Evolutionary conservation across 2,113 vertebrate genomes (phyloP).

Genomic region (Pseudois nayaur): DNA sequence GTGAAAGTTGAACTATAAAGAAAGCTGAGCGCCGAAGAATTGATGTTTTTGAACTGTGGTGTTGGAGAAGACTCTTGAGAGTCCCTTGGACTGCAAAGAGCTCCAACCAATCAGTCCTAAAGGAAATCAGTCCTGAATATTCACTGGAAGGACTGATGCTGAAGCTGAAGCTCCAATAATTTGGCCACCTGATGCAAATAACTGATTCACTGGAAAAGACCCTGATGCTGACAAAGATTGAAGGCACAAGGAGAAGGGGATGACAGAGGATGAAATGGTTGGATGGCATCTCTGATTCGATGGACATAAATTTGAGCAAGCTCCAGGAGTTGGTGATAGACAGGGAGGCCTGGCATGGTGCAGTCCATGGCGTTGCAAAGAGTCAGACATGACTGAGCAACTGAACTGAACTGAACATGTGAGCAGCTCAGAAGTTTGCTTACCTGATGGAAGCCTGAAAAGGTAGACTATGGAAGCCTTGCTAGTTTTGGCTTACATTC

Average conservation of each 20-base stretch:
- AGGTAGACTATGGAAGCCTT: neutral
- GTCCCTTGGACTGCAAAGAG: neutral
- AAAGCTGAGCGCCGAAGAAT: neutral
- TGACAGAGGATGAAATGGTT: neutral
- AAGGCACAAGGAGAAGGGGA: neutral
- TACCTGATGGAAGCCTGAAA: neutral
- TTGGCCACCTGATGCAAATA: neutral
- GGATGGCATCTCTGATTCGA: neutral
- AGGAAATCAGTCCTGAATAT: neutral
- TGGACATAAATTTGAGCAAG: neutral
- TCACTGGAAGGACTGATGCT: neutral
- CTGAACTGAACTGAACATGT: neutral
- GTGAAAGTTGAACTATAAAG: neutral
- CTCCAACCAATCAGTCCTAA: neutral
- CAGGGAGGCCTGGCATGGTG: neutral
- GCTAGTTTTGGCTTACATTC: neutral
- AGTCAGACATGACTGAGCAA: neutral
- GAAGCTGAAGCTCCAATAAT: neutral
- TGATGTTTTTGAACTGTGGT: neutral
- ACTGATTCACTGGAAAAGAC: neutral
- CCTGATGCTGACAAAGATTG: neutral
- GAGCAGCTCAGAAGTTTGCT: neutral
- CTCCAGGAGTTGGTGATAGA: neutral
- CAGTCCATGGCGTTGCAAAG: neutral
- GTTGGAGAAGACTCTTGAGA: neutral